Evolutionary conservation across 2,113 vertebrate species (phyloP).

Genomic region (Pagrus major): DNA sequence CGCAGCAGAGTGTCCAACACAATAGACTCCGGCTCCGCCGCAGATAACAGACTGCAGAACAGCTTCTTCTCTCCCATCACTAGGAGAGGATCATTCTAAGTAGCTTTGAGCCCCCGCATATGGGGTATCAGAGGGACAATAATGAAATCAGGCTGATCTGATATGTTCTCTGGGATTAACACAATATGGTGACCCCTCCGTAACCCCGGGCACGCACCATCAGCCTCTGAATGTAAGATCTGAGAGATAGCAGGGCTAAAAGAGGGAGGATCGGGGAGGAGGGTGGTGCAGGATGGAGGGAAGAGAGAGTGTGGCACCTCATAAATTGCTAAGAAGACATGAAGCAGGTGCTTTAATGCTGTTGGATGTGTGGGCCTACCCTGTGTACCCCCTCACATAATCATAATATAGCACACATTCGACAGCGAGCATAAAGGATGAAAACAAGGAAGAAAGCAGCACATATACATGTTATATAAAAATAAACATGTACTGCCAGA

Average conservation of each 20-base stretch:
- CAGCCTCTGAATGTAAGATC: conserved; percentile 52
- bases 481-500: neutral
- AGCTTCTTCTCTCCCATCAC: conserved; percentile 57
- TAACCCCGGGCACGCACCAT: conserved; percentile 56
- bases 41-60: conserved; percentile 56
- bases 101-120: conserved; percentile 65
- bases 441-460: neutral
- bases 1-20: conserved; percentile 50
- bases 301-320: conserved; percentile 54
- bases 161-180: conserved; percentile 72
- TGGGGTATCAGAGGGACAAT: conserved; percentile 65
- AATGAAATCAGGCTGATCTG: conserved; percentile 77
- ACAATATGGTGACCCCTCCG: conserved; percentile 66
- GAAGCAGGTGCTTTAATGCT: conserved; percentile 83
- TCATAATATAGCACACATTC: conserved; percentile 36
- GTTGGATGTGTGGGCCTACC: conserved; percentile 25
- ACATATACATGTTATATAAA: conserved; percentile 11
- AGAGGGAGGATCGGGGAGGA: conserved; percentile 32
- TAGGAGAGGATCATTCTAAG: conserved; percentile 68
- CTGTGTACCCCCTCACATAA: neutral
- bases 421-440: neutral
- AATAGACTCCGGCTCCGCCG: conserved; percentile 45
- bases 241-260: conserved; percentile 44
- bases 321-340: conserved; percentile 77
- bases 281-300: conserved; percentile 27